phyloP scores from a whole-genome alignment of 1,140 invertebrate species.

The Agrypnia vestita region DNA sequence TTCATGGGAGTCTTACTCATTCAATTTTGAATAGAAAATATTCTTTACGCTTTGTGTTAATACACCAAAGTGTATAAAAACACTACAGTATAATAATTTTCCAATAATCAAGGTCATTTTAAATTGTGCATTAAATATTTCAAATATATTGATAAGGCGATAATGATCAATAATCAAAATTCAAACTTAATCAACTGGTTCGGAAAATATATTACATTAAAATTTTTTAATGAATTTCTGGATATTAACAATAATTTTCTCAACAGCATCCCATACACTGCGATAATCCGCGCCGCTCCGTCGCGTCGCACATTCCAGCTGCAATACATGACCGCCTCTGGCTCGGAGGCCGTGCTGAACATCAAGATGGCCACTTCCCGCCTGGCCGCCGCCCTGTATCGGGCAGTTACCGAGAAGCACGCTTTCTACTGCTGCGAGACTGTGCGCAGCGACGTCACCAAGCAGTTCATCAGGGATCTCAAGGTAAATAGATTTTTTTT shows the following conservation, averaged over 20 bases:
- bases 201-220: too few species aligned
- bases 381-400: slow-evolving; percentile 85
- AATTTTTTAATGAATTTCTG: too few species aligned
- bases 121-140: too few species aligned
- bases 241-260: slow-evolving; percentile 41
- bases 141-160: too few species aligned
- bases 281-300: slow-evolving; percentile 86
- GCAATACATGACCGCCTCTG: slow-evolving; percentile 81
- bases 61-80: too few species aligned
- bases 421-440: slow-evolving; percentile 95
- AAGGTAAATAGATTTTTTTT: slow-evolving; percentile 79
- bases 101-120: too few species aligned
- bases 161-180: too few species aligned
- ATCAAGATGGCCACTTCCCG: slow-evolving; percentile 87
- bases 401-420: slow-evolving; percentile 92
- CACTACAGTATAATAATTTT: too few species aligned
- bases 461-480: slow-evolving; percentile 90
- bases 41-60: too few species aligned
- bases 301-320: slow-evolving; percentile 83
- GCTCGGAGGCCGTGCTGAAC: slow-evolving; percentile 80
- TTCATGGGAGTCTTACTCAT: too few species aligned
- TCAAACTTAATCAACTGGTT: too few species aligned
- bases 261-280: slow-evolving; percentile 85
- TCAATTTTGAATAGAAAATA: too few species aligned
- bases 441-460: slow-evolving; percentile 88